Conservation (phyloP, 2,888 invertebrate species). For the Orthosia gracilis region DNA sequence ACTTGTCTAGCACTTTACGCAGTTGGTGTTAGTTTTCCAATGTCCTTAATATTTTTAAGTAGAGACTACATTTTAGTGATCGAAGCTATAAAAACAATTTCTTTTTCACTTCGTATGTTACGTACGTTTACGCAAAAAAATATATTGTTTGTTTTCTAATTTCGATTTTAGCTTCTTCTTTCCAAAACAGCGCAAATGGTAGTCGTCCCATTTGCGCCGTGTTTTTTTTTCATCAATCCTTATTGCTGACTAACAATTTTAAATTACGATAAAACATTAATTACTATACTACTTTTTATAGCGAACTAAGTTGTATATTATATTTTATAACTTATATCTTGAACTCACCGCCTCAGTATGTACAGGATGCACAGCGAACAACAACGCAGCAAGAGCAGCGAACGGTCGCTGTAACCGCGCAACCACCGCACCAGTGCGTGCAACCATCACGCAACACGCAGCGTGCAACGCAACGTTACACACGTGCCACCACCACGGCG, state of each 20-base stretch:
- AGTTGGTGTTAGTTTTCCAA: background rate
- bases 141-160: too few species aligned
- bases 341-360: conserved; percentile 97
- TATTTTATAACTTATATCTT: background rate
- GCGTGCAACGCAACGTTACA: conserved; percentile 95
- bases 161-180: too few species aligned
- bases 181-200: too few species aligned
- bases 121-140: too few species aligned
- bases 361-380: conserved; percentile 97
- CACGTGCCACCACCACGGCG: conserved; percentile 95
- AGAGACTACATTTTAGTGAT: too few species aligned
- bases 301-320: background rate
- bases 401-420: conserved; percentile 93
- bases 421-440: conserved; percentile 93
- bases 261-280: too few species aligned
- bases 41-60: background rate
- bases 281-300: background rate
- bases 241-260: too few species aligned
- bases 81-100: too few species aligned
- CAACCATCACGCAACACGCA: conserved; percentile 93
- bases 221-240: too few species aligned
- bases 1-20: conserved; percentile 30
- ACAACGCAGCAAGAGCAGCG: conserved; percentile 93
- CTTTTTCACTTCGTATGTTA: too few species aligned
- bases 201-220: too few species aligned